Conservation (phyloP, 2,113 vertebrate genomes). For the Takifugu flavidus region DNA sequence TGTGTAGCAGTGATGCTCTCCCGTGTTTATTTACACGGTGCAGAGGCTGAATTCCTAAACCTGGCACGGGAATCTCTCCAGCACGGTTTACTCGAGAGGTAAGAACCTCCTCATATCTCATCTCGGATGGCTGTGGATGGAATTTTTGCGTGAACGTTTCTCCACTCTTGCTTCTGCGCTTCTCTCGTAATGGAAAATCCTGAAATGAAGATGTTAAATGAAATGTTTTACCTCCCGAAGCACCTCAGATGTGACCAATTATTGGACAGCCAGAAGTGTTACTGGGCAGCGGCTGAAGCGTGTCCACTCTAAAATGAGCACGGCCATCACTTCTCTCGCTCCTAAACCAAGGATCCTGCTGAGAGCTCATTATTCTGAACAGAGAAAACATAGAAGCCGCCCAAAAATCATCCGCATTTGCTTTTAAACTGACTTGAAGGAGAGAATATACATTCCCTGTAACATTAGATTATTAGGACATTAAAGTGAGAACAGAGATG, state of each 20-base stretch:
- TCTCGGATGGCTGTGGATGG: constrained; percentile 1
- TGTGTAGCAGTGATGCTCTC: neutral
- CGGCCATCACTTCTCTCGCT: too few species aligned
- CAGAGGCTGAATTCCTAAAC: neutral
- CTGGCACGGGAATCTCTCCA: neutral
- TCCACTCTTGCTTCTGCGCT: neutral
- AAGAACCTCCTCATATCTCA: constrained; percentile 3
- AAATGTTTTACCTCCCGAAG: neutral
- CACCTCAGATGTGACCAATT: neutral
- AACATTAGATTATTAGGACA: too few species aligned
- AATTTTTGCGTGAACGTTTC: neutral
- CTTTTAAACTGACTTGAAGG: too few species aligned
- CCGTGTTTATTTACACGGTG: neutral
- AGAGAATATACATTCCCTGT: too few species aligned
- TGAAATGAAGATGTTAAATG: neutral
- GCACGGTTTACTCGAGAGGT: constrained; percentile 21
- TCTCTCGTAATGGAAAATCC: neutral
- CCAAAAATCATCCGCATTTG: too few species aligned
- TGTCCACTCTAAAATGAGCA: neutral
- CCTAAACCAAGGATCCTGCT: too few species aligned
- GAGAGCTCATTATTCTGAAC: too few species aligned
- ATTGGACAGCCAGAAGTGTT: neutral
- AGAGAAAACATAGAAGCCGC: too few species aligned
- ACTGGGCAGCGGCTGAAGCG: neutral
- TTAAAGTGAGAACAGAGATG: too few species aligned